A percentile compares a stretch with the other conserved stretches of the same genome.
Conservation (phyloP, 2,888 invertebrate species). For the Adineta ricciae region DNA sequence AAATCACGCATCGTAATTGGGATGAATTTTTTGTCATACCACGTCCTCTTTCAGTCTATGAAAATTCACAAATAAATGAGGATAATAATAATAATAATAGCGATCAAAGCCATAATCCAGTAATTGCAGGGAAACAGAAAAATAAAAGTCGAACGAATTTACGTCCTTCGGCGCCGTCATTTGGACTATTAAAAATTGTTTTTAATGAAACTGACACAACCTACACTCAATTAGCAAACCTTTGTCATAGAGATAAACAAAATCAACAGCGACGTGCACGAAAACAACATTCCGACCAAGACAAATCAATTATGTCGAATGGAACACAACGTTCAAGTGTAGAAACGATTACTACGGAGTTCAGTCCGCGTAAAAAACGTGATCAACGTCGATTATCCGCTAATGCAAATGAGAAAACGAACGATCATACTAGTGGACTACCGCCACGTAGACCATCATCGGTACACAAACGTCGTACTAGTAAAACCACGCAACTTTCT, state of each 20-base stretch:
- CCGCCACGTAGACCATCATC: neutral
- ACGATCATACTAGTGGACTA: too few relatives aligned
- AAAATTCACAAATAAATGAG: neutral
- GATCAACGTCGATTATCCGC: neutral
- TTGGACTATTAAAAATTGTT: conserved; percentile 11
- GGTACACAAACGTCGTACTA: too few relatives aligned
- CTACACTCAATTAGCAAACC: neutral
- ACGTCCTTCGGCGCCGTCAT: neutral
- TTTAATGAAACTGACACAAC: neutral
- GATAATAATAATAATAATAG: neutral
- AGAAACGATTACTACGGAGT: neutral
- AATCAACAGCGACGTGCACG: neutral
- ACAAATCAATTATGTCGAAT: neutral
- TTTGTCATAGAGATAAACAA: neutral
- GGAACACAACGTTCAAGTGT: neutral
- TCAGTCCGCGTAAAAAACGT: too few relatives aligned
- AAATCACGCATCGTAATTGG: neutral
- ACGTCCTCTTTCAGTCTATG: neutral
- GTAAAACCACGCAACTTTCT: too few relatives aligned
- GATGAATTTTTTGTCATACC: conserved; percentile 18
- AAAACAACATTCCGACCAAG: neutral
- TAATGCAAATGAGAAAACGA: neutral
- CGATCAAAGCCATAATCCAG: too few relatives aligned
- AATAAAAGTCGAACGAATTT: neutral
- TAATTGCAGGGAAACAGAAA: neutral